Evolutionary conservation across 1,140 invertebrate genomes (phyloP).

Genomic region (Cherax destructor): DNA sequence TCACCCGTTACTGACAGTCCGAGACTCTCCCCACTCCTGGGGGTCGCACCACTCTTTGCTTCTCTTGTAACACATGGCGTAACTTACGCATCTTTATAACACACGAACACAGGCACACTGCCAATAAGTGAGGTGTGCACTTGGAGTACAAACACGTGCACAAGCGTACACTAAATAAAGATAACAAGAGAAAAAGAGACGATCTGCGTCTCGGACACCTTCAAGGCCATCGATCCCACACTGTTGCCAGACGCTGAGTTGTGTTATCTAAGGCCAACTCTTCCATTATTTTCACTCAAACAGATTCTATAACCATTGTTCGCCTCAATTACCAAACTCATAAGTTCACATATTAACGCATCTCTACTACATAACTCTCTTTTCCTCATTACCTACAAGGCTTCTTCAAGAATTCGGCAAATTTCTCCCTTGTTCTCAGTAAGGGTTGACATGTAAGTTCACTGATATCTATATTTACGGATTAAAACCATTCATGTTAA

Average conservation of each 20-base stretch:
- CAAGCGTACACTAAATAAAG: background rate
- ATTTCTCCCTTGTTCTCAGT: too few species aligned
- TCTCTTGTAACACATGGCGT: background rate
- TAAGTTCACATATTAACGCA: too few species aligned
- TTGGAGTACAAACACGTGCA: background rate
- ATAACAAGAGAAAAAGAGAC: background rate
- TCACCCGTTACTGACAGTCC: slow-evolving; percentile 13
- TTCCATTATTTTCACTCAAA: too few species aligned
- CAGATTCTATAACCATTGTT: too few species aligned
- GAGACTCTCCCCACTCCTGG: background rate
- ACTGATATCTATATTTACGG: too few species aligned
- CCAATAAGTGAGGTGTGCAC: background rate
- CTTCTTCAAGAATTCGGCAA: too few species aligned
- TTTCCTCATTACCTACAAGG: too few species aligned
- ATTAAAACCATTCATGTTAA: too few species aligned
- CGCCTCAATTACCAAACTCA: too few species aligned
- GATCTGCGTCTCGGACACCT: slow-evolving; percentile 43
- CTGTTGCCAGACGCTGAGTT: slow-evolving; percentile 34
- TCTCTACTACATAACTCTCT: too few species aligned
- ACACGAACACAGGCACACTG: background rate
- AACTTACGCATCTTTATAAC: background rate
- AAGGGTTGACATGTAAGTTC: too few species aligned
- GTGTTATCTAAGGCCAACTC: too few species aligned
- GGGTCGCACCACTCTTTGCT: background rate
- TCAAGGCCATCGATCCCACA: slow-evolving; percentile 59